A percentile compares a stretch with the other conserved stretches of the same genome.
phyloP scores from a whole-genome alignment of 1,140 invertebrate genomes.

The Penaeus chinensis region DNA sequence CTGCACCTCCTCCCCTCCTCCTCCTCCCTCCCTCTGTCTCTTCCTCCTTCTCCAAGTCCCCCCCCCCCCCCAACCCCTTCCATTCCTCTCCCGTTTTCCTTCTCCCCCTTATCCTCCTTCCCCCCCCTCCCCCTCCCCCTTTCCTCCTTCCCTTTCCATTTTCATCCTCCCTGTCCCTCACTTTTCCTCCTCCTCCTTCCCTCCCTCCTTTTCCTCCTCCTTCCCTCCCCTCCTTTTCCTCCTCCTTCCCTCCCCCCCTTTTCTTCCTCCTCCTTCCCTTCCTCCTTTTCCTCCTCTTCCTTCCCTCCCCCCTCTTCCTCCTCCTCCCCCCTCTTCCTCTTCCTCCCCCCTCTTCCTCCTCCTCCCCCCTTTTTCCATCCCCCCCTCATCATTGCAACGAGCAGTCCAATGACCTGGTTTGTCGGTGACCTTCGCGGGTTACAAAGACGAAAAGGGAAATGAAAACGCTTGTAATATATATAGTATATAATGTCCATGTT shows the following conservation, averaged over 20 bases:
- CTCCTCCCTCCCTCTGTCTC: too few species aligned
- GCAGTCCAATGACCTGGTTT: background rate
- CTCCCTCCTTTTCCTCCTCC: background rate
- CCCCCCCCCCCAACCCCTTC: too few species aligned
- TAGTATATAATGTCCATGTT: conserved; percentile 19
- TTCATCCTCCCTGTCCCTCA: too few species aligned
- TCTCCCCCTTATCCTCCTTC: background rate
- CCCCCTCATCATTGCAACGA: too few species aligned
- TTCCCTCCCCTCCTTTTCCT: too few species aligned
- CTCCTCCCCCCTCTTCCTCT: background rate
- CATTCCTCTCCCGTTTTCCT: too few species aligned
- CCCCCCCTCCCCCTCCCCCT: too few species aligned
- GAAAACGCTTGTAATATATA: conserved; percentile 26
- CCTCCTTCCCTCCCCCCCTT: too few species aligned
- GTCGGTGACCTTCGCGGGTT: conserved; percentile 8
- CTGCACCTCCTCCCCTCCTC: too few species aligned
- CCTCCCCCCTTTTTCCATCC: background rate
- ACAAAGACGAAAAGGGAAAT: conserved; percentile 15
- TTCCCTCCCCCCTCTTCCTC: background rate
- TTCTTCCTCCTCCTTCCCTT: too few species aligned
- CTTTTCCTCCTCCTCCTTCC: background rate
- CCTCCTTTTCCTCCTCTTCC: background rate
- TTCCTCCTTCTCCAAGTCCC: too few species aligned
- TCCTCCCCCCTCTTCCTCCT: background rate
- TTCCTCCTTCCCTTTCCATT: accelerated